These are phyloP conservation scores for Erinaceus europaeus DNA, from an alignment of 2,113 vertebrate genomes.

Conservation along the genomic window DNA sequence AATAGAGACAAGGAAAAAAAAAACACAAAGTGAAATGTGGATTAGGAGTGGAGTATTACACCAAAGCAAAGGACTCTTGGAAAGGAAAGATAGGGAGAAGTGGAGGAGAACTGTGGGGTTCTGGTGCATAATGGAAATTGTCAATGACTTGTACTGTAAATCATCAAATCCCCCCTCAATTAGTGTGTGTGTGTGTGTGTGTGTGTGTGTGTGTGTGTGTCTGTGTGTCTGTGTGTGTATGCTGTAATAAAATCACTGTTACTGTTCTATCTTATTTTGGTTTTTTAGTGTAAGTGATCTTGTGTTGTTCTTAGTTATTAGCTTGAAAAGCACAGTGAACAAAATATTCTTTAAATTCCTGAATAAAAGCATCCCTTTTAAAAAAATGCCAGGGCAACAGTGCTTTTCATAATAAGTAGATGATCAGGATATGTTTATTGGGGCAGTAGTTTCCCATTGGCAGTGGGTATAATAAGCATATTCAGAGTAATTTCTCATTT, in stretches of 20 bases:
- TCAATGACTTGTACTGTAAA: too few relatives aligned
- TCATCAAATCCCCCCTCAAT: too few relatives aligned
- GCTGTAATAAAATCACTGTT: background rate
- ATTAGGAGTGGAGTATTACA: too few relatives aligned
- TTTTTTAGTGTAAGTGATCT: background rate
- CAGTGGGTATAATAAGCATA: background rate
- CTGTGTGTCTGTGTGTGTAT: background rate
- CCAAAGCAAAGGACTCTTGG: too few relatives aligned
- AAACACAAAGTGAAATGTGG: too few relatives aligned
- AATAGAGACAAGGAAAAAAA: too few relatives aligned
- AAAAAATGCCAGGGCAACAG: background rate
- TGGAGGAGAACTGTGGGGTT: too few relatives aligned
- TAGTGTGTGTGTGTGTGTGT: too few relatives aligned
- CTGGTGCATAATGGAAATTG: too few relatives aligned
- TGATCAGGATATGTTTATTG: background rate
- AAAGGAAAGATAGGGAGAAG: too few relatives aligned
- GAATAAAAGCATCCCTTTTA: background rate
- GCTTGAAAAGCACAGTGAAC: background rate
- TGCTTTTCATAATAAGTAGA: background rate
- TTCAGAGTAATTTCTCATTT: background rate
- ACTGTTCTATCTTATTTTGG: background rate
- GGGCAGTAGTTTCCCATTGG: background rate
- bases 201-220: too few relatives aligned
- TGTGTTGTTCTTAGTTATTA: background rate
- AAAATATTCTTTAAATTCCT: constrained; percentile 10